Conservation (phyloP, 92 coral and sea anemone species). For the Actinostola sp. region DNA sequence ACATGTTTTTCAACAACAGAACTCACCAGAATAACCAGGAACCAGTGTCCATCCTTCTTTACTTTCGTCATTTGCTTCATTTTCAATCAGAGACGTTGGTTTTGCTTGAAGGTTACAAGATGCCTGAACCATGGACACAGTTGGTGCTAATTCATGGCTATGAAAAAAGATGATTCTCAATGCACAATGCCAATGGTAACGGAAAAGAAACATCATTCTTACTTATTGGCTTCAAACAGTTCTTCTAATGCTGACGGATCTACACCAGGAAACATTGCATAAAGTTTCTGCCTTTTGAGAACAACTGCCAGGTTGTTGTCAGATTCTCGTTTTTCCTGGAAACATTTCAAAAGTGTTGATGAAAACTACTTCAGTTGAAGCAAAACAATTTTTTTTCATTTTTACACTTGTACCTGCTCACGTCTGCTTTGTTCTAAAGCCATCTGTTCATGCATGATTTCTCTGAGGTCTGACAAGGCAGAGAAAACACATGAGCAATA, state of each 20-base stretch:
- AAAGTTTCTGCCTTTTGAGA: constrained; percentile 79
- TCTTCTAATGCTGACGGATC: constrained; percentile 86
- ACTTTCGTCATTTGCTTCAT: constrained; percentile 18
- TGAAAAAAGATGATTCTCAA: not conserved
- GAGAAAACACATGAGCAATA: too few species aligned
- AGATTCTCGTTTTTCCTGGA: not conserved
- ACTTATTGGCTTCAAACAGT: constrained; percentile 88
- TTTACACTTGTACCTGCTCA: constrained; percentile 64
- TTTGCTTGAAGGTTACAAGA: constrained; percentile 68
- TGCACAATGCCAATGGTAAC: not conserved
- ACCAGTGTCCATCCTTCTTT: constrained; percentile 61
- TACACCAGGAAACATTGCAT: constrained; percentile 91
- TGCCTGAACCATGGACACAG: constrained; percentile 71
- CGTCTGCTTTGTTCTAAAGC: constrained; percentile 73
- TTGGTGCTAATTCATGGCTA: constrained; percentile 71
- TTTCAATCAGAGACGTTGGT: constrained; percentile 38
- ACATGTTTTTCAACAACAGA: too few species aligned
- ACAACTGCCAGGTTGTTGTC: constrained; percentile 56
- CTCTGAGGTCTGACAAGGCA: constrained; percentile 61
- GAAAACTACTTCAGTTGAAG: not conserved
- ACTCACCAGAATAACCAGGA: constrained; percentile 16
- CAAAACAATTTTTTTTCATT: not conserved
- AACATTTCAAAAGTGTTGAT: not conserved
- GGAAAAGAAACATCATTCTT: not conserved
- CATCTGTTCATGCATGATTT: constrained; percentile 91